Percentiles rank a stretch among this genome's conserved stretches.
These are phyloP conservation scores for Eulemur coronatus DNA, from an alignment of 2,797 vertebrate genomes.

Conservation along the genomic window DNA sequence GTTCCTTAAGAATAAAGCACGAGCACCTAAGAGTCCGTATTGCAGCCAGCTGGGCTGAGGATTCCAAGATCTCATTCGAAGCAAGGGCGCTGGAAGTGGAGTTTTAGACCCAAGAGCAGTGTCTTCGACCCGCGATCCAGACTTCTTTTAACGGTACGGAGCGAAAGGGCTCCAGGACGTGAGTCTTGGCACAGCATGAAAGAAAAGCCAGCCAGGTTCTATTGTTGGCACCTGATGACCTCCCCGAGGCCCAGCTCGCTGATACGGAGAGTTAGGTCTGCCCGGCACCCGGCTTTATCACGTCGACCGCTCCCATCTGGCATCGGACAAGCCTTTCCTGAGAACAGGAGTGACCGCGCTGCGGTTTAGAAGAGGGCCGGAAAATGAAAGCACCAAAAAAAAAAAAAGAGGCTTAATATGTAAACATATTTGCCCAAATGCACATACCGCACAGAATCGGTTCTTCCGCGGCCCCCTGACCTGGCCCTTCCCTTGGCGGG, in stretches of 20 bases:
- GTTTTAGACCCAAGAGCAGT: neutral
- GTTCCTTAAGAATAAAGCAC: constrained; percentile 37
- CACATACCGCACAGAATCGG: neutral
- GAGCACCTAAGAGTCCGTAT: neutral
- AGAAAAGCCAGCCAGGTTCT: neutral
- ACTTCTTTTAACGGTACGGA: neutral
- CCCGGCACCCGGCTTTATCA: neutral
- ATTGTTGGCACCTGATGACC: neutral
- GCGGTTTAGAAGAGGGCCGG: neutral
- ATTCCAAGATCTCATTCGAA: neutral
- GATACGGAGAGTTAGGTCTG: neutral
- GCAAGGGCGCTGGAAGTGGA: neutral
- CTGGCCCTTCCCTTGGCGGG: constrained; percentile 55
- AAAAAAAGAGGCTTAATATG: neutral
- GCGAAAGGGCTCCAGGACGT: neutral
- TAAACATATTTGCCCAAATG: constrained; percentile 40
- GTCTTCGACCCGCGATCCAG: neutral
- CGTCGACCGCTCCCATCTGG: neutral
- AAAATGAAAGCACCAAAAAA: neutral
- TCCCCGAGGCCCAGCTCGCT: neutral
- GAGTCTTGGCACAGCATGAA: neutral
- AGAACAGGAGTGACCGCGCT: neutral
- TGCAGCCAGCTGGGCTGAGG: neutral
- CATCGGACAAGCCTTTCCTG: neutral
- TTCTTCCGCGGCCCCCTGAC: constrained; percentile 24